phyloP scores from a whole-genome alignment of 2,888 invertebrate genomes.

The Hypolimnas misippus region DNA sequence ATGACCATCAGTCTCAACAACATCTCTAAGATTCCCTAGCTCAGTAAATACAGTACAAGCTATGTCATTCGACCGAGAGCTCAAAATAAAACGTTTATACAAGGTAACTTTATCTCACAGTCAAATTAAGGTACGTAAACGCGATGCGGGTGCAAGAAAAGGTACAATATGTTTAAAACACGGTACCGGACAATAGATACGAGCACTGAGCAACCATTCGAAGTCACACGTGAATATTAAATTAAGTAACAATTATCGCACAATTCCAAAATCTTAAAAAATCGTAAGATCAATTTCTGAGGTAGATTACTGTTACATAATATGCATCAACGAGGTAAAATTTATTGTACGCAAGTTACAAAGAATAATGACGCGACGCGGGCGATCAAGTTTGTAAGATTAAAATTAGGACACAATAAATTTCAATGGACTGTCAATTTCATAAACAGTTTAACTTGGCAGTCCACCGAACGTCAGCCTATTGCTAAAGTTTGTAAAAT shows the following conservation, averaged over 20 bases:
- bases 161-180: conserved; percentile 72
- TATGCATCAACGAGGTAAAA: conserved; percentile 79
- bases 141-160: conserved; percentile 59
- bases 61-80: conserved; percentile 73
- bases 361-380: conserved; percentile 47
- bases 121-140: conserved; percentile 69
- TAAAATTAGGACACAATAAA: conserved; percentile 20
- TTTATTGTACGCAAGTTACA: conserved; percentile 71
- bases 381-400: conserved; percentile 37
- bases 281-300: conserved; percentile 83
- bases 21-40: conserved; percentile 74
- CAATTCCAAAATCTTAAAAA: conserved; percentile 76
- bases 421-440: conserved; percentile 19
- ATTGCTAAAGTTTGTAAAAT: conserved; percentile 14
- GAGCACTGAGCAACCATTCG: conserved; percentile 75
- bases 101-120: conserved; percentile 81
- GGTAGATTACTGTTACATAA: conserved; percentile 80
- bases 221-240: conserved; percentile 74
- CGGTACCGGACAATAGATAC: conserved; percentile 64
- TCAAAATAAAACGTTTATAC: conserved; percentile 71
- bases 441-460: conserved; percentile 11
- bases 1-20: conserved; percentile 82
- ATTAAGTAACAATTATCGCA: conserved; percentile 83
- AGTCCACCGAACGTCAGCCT: conserved; percentile 5
- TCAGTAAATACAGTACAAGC: conserved; percentile 72